Base-by-base conservation (phyloP, 2,113 vertebrate species). In the Sisor rabdophorus region DNA sequence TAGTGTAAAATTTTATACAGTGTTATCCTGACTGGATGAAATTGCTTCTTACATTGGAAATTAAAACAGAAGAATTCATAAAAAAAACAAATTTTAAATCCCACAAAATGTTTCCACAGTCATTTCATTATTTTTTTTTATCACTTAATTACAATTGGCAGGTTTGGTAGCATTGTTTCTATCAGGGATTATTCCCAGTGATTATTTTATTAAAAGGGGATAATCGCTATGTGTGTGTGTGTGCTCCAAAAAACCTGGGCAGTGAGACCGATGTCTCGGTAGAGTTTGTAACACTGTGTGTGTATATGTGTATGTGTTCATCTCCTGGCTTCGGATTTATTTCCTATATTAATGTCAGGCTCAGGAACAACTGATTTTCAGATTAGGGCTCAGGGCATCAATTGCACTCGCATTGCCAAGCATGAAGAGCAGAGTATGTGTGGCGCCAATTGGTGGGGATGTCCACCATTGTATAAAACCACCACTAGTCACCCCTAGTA, bases 241-340 rank as follows among this genome's bases (percentile, higher is more conserved):
- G 40, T 91, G 87, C 87, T 85, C 83, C 71, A 74, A 88, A 90
- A 90, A 88, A 89, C 81, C 86, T 82, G 90, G 90, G 91, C 89
- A 92, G 90, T 91, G 90, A 83, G 59, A 22, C 78, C 47, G 74
- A 71, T 26, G 88, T 59, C 48, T 75, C 0, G 9, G 19, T 32
- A 28, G 19, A 24, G 7, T 44, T 44, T 44, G 4, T 44, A 44
- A 44, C 10, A 44, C 40, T 9, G 32, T 36, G 32, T 9, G 40
- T 44, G 40, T 44, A 9, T 44, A 10, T 9, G 40, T 44, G 40
- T 44, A 9, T 44, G 40, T 44, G 32, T 36, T 36, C 32, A 36
- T 90, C 90, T 92, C 92, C 93, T 94, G 93, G 92, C 92, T 93
- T 93, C 85, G 87, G 82, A 88, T 87, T 78, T 61, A 69, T 75